phyloP scores from a whole-genome alignment of 2,888 invertebrate genomes.

The Sarcophaga carnaria region DNA sequence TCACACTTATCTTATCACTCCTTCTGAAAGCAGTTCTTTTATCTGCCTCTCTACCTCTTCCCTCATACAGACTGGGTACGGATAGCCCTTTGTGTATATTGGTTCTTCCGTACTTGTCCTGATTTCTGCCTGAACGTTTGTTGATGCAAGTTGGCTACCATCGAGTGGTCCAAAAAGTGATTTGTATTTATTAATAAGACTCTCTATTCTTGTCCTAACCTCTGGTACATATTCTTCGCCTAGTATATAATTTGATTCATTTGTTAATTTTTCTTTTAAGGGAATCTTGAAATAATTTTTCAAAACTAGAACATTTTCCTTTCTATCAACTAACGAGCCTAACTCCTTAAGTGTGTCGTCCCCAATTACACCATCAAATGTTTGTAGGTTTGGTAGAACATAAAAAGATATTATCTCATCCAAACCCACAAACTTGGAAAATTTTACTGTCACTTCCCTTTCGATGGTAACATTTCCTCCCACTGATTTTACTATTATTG shows the following conservation, averaged over 20 bases:
- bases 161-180: constrained; percentile 13
- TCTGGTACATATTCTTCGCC: not conserved
- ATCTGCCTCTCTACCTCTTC: constrained; percentile 22
- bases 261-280: too few species aligned
- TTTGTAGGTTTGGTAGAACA: constrained; percentile 41
- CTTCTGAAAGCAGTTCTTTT: constrained; percentile 67
- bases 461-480: too few species aligned
- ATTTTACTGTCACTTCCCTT: too few species aligned
- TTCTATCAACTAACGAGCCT: constrained; percentile 62
- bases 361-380: constrained; percentile 65
- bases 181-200: not conserved
- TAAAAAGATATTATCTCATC: constrained; percentile 11
- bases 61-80: constrained; percentile 10
- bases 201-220: not conserved
- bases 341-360: constrained; percentile 63
- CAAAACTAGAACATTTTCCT: constrained; percentile 43
- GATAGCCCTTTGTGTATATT: constrained; percentile 9
- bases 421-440: too few species aligned
- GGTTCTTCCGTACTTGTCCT: constrained; percentile 5
- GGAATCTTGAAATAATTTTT: too few species aligned
- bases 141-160: not conserved
- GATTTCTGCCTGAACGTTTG: not conserved
- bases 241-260: constrained; percentile 8
- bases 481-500: too few species aligned
- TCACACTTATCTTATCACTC: constrained; percentile 74